Evolutionary conservation across 1,140 invertebrate species (phyloP).

Genomic region (Stegodyphus dumicola): DNA sequence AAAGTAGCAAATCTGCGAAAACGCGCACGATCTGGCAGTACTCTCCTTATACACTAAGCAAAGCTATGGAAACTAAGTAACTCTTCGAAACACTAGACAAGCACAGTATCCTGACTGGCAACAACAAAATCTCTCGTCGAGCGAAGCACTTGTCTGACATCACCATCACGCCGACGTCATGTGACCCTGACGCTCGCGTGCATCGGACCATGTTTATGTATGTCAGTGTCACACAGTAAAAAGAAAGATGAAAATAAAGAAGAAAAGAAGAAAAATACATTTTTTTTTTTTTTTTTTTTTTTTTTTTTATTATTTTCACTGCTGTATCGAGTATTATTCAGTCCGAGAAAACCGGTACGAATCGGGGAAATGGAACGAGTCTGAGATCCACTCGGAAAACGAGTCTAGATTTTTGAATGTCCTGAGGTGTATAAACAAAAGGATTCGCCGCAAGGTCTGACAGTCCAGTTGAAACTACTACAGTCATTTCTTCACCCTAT

Average conservation of each 20-base stretch:
- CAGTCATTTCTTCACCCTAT: constrained; percentile 4
- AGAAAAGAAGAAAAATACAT: background rate
- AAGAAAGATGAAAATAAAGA: constrained; percentile 17
- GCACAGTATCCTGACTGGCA: too few species aligned
- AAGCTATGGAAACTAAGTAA: too few species aligned
- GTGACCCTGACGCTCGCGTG: constrained; percentile 29
- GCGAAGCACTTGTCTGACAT: constrained; percentile 15
- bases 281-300: background rate
- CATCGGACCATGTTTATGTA: constrained; percentile 41
- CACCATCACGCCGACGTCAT: constrained; percentile 26
- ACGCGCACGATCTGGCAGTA: too few species aligned
- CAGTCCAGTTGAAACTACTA: background rate
- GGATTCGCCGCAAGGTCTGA: background rate
- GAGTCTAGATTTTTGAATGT: constrained; percentile 16
- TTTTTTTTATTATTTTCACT: background rate
- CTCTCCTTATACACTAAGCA: too few species aligned
- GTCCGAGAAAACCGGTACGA: background rate
- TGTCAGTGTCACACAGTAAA: constrained; percentile 40
- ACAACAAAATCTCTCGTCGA: background rate
- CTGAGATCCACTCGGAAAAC: constrained; percentile 15
- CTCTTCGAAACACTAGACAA: too few species aligned
- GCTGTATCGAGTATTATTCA: background rate
- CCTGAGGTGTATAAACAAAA: constrained; percentile 23
- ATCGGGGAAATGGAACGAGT: constrained; percentile 38
- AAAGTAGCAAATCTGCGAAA: too few species aligned